Conservation (phyloP, 23 tunicate genomes). For the Trididemnum miniatum region DNA sequence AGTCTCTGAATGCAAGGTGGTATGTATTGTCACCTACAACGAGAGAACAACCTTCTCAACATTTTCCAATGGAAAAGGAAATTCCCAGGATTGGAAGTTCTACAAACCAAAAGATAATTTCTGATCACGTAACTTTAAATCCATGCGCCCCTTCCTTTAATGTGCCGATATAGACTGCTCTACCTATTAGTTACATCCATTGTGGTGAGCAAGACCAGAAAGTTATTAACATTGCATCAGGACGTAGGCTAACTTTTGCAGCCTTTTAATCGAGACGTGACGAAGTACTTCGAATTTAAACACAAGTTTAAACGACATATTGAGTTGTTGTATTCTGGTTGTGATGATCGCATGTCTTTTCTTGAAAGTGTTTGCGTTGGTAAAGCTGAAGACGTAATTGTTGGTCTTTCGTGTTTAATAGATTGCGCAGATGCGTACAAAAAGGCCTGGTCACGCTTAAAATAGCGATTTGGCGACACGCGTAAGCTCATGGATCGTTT, state of each 20-base stretch:
- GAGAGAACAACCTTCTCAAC: too few relatives aligned
- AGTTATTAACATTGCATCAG: too few relatives aligned
- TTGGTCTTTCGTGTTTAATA: not conserved
- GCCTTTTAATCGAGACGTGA: not conserved
- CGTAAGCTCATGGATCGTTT: not conserved
- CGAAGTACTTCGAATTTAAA: not conserved
- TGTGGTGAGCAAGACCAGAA: too few relatives aligned
- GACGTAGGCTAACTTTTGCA: not conserved
- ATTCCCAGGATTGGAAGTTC: too few relatives aligned
- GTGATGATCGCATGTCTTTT: not conserved
- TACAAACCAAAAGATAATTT: too few relatives aligned
- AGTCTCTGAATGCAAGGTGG: too few relatives aligned
- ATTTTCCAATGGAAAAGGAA: too few relatives aligned
- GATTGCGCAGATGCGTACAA: not conserved
- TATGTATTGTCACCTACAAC: too few relatives aligned
- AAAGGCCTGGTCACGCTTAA: not conserved
- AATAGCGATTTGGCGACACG: not conserved
- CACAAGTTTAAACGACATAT: not conserved
- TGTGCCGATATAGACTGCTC: too few relatives aligned
- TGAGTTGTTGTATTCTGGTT: not conserved
- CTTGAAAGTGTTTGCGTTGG: not conserved
- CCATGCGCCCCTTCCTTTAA: too few relatives aligned
- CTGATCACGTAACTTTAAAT: too few relatives aligned
- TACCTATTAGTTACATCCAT: too few relatives aligned
- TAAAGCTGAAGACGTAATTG: not conserved